Evolutionary conservation across 2,888 invertebrate genomes (phyloP).

Genomic region (Antheraea yamamai): DNA sequence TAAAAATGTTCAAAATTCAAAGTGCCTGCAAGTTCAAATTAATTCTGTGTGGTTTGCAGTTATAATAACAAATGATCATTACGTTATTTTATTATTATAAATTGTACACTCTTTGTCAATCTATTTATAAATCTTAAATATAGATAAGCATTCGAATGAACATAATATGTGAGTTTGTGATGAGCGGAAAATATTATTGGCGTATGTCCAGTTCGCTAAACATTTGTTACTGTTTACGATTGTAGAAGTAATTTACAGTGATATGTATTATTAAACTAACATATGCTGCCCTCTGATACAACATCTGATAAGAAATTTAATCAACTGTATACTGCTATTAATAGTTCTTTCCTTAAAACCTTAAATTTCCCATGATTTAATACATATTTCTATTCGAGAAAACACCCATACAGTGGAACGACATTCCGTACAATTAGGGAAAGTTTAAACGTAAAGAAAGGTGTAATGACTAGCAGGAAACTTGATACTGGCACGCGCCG

Average conservation of each 20-base stretch:
- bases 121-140: conserved; percentile 16
- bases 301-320: neutral
- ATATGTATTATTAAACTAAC: conserved; percentile 48
- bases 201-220: conserved; percentile 41
- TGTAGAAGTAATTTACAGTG: conserved; percentile 37
- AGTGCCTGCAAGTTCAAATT: neutral
- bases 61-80: neutral
- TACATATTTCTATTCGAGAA: neutral
- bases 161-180: conserved; percentile 33
- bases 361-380: too few species aligned
- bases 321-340: neutral
- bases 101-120: conserved; percentile 21
- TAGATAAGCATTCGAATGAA: conserved; percentile 18
- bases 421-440: neutral
- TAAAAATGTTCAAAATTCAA: neutral
- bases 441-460: neutral
- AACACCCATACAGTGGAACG: neutral
- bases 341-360: neutral
- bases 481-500: neutral
- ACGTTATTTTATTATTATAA: conserved; percentile 5
- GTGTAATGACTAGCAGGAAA: neutral
- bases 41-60: neutral
- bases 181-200: conserved; percentile 49
- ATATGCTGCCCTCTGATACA: conserved; percentile 24
- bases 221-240: conserved; percentile 43